Conservation (phyloP, 2,113 vertebrate species). For the Tetrax tetrax region DNA sequence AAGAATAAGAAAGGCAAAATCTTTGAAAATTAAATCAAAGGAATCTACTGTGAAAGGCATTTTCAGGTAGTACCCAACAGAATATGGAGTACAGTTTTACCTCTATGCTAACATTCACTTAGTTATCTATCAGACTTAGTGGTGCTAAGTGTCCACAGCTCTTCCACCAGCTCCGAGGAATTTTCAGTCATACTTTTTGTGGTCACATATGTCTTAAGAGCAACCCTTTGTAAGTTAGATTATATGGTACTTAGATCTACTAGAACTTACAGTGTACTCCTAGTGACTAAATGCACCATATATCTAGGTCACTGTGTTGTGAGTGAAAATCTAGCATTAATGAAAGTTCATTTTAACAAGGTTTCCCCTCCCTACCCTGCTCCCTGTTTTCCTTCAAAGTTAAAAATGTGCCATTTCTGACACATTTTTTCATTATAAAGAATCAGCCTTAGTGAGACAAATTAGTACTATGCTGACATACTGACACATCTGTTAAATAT, state of each 20-base stretch:
- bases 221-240: not conserved
- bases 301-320: not conserved
- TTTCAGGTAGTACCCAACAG: not conserved
- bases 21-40: not conserved
- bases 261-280: not conserved
- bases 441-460: not conserved
- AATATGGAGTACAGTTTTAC: not conserved
- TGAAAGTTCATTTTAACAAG: not conserved
- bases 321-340: not conserved
- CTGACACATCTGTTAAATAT: constrained; percentile 49
- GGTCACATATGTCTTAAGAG: not conserved
- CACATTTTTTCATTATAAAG: constrained; percentile 45
- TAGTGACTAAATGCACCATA: not conserved
- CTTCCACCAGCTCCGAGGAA: not conserved
- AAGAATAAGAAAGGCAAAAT: not conserved
- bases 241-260: not conserved
- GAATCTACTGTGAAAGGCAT: not conserved
- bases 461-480: constrained; percentile 48
- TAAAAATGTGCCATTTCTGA: constrained; percentile 49
- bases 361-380: not conserved
- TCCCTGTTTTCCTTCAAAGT: not conserved
- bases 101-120: not conserved
- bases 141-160: not conserved
- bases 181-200: not conserved
- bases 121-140: not conserved